Evolutionary conservation across 2,113 vertebrate species (phyloP), one percentile per base, ranked within the genome.

Genomic region (Muntiacus reevesi): DNA sequence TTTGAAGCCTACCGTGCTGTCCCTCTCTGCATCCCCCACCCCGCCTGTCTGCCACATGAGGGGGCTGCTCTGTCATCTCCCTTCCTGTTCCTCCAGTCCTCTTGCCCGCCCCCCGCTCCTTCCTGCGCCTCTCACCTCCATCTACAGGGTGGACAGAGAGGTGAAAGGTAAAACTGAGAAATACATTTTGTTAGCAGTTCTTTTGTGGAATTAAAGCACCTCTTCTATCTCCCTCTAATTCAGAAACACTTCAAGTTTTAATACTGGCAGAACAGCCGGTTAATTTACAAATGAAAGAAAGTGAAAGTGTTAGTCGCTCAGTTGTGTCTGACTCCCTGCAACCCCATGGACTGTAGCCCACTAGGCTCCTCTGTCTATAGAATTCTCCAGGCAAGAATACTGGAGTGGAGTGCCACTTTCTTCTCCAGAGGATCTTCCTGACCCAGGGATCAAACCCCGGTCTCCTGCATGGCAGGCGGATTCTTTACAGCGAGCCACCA

Each of bases 21-120:
- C 12, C 10, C 7, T 40, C n/a, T 33, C 54, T 33, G 43, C 2
- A 1, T 7, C 16, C 3, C 27, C 23, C 13, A 14, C 36, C 0
- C 2, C 11, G 1, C 2, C 47, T 30, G 5, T 13, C 36, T n/a
- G 9, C 16, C 30, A 2, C 1, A 1, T 0, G 8, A 9, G 1
- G 15, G 60, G 28, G 33, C 13, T 86, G 45, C 36, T 55, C 21
- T n/a, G 10, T 25, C 40, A 45, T 6, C 4, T 30, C 21, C 12
- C 16, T 47, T 59, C 17, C 2, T 13, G 8, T 4, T 12, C n/a
- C 54, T 45, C 7, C 10, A 16, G 10, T 50, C 5, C 33, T 43
- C 33, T 13, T 52, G 79, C 17, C 30, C 45, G 17, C 17, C 30
- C 45, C 16, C 8, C 3, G 6, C 16, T 33, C 4, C 16, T 59